phyloP scores from a whole-genome alignment of 1,140 invertebrate genomes.

The Drosophila repleta region DNA sequence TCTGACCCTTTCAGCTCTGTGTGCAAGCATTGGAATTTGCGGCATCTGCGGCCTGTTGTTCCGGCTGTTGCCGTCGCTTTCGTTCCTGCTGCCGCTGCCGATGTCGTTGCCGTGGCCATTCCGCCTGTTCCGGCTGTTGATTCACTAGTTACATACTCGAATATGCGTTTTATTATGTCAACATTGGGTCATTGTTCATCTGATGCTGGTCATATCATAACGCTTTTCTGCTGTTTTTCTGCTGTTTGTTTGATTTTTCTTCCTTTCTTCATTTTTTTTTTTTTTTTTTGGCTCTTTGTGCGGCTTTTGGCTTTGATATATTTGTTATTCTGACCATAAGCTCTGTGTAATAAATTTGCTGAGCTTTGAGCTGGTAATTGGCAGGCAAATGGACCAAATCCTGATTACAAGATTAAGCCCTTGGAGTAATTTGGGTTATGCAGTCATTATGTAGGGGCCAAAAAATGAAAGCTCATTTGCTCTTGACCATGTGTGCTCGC shows the following conservation, averaged over 20 bases:
- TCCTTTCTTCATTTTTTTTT: constrained; percentile 18
- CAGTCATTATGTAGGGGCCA: not conserved
- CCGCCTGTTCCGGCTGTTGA: constrained; percentile 50
- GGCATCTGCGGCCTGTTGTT: constrained; percentile 74
- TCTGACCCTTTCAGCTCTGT: constrained; percentile 41
- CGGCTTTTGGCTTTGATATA: constrained; percentile 77
- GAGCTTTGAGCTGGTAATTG: constrained; percentile 61
- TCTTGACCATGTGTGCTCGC: not conserved
- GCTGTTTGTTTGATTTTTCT: constrained; percentile 8
- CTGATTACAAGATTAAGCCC: not conserved
- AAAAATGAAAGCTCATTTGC: not conserved
- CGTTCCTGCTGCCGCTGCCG: constrained; percentile 9
- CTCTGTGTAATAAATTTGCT: constrained; percentile 68
- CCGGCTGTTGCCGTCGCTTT: constrained; percentile 36
- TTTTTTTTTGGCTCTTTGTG: constrained; percentile 53
- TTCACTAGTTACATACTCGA: constrained; percentile 62
- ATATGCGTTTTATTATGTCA: constrained; percentile 80
- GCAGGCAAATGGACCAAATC: constrained; percentile 11
- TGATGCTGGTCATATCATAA: constrained; percentile 46
- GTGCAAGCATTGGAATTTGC: constrained; percentile 70
- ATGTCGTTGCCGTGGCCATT: constrained; percentile 2
- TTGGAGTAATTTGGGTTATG: not conserved
- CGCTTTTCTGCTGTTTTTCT: constrained; percentile 23
- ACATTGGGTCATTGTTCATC: constrained; percentile 75
- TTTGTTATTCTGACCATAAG: constrained; percentile 73